Percentiles rank a stretch among this genome's conserved stretches.
Evolutionary conservation across 1,140 invertebrate species (phyloP).

Genomic region (Druon quercuslanigerum): DNA sequence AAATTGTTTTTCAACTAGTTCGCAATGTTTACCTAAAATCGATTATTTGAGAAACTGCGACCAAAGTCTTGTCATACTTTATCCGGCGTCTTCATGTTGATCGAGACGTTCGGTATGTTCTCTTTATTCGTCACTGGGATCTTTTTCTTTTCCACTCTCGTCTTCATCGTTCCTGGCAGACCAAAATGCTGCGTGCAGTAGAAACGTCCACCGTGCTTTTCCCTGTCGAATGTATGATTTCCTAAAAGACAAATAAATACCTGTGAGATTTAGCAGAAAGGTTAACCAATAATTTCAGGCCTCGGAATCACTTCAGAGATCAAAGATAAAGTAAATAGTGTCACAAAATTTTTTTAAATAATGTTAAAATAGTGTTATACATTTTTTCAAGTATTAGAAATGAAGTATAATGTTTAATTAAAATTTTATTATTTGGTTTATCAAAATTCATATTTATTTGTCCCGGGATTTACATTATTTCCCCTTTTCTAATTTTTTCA

Average conservation of each 20-base stretch:
- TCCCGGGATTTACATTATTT: too few relatives aligned
- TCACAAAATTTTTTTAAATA: too few relatives aligned
- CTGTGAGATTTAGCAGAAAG: too few relatives aligned
- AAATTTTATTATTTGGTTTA: too few relatives aligned
- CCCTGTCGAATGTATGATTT: constrained; percentile 85
- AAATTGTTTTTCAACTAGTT: constrained; percentile 22
- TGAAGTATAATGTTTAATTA: too few relatives aligned
- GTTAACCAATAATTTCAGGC: too few relatives aligned
- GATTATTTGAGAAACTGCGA: not conserved
- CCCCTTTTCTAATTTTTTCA: too few relatives aligned
- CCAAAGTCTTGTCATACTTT: constrained; percentile 55
- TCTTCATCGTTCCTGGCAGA: constrained; percentile 76
- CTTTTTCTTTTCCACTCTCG: constrained; percentile 68
- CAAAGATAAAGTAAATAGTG: too few relatives aligned
- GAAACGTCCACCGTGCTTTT: constrained; percentile 84
- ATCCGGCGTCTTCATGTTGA: constrained; percentile 64
- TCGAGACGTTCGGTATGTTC: constrained; percentile 67
- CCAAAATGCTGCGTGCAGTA: constrained; percentile 90
- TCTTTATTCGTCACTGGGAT: constrained; percentile 69
- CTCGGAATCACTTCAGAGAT: too few relatives aligned
- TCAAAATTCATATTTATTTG: too few relatives aligned
- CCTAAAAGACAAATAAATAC: constrained; percentile 64
- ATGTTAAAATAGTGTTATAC: too few relatives aligned
- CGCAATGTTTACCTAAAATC: not conserved
- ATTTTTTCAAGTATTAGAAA: too few relatives aligned